A percentile compares a stretch with the other conserved stretches of the same genome.
These are phyloP conservation scores for Pseudachorutes palmiensis DNA, from an alignment of 1,140 invertebrate species.

Conservation along the genomic window DNA sequence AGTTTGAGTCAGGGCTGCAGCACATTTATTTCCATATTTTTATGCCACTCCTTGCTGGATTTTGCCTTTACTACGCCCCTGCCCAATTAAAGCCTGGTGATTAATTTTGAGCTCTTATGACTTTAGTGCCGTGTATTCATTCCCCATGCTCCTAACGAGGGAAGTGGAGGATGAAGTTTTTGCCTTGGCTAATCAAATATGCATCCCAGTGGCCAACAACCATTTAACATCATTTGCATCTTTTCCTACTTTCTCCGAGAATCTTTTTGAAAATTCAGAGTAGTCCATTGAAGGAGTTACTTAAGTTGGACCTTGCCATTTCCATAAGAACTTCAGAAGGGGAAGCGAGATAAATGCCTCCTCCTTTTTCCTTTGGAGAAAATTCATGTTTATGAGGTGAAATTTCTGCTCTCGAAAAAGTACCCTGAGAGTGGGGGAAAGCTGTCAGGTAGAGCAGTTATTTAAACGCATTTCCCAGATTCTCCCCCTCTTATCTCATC, in stretches of 20 bases:
- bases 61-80: too few species aligned
- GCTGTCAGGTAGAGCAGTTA: background rate
- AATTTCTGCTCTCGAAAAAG: background rate
- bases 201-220: constrained; percentile 26
- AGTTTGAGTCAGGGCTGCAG: background rate
- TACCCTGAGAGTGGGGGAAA: background rate
- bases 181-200: constrained; percentile 29
- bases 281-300: background rate
- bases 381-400: background rate
- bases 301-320: too few species aligned
- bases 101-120: background rate
- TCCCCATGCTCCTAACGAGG: background rate
- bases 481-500: background rate
- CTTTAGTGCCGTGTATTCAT: background rate
- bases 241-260: background rate
- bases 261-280: too few species aligned
- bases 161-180: too few species aligned
- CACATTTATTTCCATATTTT: background rate
- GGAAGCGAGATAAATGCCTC: background rate
- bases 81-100: background rate
- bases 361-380: background rate
- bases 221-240: constrained; percentile 29
- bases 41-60: background rate
- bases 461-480: background rate
- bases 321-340: too few species aligned